phyloP scores from a whole-genome alignment of 2,797 vertebrate genomes.

The Falco novaeseelandiae region DNA sequence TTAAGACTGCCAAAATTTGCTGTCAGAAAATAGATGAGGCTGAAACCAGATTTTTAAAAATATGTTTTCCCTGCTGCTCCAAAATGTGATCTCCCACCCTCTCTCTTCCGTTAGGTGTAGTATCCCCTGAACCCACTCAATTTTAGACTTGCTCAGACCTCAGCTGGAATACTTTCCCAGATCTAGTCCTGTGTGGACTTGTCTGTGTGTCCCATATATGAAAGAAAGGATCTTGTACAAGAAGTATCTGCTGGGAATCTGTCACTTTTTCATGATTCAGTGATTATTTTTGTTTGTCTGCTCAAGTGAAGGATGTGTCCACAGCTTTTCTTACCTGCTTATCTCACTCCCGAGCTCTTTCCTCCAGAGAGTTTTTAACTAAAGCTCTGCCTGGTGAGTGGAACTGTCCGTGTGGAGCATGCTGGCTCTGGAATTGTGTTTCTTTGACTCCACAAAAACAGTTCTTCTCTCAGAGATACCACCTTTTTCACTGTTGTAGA shows the following conservation, averaged over 20 bases:
- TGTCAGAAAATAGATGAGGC: not conserved
- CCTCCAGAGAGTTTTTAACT: not conserved
- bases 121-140: accelerated
- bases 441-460: not conserved
- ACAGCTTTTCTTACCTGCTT: not conserved
- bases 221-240: not conserved
- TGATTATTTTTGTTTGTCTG: not conserved
- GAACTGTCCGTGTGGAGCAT: not conserved
- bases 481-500: not conserved
- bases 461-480: not conserved
- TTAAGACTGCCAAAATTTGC: not conserved
- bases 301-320: not conserved
- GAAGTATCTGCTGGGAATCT: not conserved
- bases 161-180: not conserved
- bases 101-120: not conserved
- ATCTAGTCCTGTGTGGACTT: not conserved
- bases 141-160: not conserved
- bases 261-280: not conserved
- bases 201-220: not conserved
- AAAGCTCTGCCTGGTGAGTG: not conserved
- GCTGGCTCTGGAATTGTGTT: not conserved
- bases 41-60: not conserved
- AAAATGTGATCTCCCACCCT: not conserved
- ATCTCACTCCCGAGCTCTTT: not conserved
- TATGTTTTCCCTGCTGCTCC: not conserved